Conservation (phyloP, 2,888 invertebrate genomes). For the Ashinkailepas kermadecensis region DNA sequence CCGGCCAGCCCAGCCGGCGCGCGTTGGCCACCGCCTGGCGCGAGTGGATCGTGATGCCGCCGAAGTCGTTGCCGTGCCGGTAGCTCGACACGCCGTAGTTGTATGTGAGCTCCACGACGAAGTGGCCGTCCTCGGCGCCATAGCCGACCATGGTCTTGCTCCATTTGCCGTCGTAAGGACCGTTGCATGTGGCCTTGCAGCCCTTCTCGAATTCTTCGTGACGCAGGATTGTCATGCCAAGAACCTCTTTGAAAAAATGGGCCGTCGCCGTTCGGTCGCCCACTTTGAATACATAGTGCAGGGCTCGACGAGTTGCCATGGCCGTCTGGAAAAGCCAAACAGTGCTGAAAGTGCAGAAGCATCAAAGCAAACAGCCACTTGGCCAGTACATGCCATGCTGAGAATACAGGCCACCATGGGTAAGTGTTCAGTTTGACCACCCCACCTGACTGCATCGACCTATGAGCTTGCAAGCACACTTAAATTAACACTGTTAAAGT, state of each 20-base stretch:
- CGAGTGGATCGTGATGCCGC: constrained; percentile 74
- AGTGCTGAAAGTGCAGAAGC: too few species aligned
- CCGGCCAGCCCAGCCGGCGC: constrained; percentile 55
- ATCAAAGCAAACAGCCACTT: not conserved
- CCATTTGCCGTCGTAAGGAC: constrained; percentile 97
- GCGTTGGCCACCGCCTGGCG: constrained; percentile 63
- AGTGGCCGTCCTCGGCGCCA: constrained; percentile 88
- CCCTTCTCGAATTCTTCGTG: constrained; percentile 97
- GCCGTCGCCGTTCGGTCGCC: constrained; percentile 77
- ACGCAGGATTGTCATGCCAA: constrained; percentile 91
- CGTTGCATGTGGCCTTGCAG: constrained; percentile 95
- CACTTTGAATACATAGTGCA: constrained; percentile 96
- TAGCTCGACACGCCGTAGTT: constrained; percentile 90
- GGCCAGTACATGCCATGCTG: too few species aligned
- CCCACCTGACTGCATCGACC: too few species aligned
- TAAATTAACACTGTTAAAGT: too few species aligned
- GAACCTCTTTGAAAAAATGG: constrained; percentile 77
- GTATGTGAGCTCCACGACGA: constrained; percentile 93
- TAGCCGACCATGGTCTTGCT: constrained; percentile 99
- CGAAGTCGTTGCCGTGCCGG: constrained; percentile 81
- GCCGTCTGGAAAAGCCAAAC: not conserved
- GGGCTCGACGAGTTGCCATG: constrained; percentile 53
- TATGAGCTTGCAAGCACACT: too few species aligned
- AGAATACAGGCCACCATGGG: too few species aligned
- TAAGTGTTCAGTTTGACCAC: too few species aligned